Evolutionary conservation across 2,888 invertebrate species (phyloP), one percentile per base, ranked within the genome.

Genomic region (Drosophila birchii): DNA sequence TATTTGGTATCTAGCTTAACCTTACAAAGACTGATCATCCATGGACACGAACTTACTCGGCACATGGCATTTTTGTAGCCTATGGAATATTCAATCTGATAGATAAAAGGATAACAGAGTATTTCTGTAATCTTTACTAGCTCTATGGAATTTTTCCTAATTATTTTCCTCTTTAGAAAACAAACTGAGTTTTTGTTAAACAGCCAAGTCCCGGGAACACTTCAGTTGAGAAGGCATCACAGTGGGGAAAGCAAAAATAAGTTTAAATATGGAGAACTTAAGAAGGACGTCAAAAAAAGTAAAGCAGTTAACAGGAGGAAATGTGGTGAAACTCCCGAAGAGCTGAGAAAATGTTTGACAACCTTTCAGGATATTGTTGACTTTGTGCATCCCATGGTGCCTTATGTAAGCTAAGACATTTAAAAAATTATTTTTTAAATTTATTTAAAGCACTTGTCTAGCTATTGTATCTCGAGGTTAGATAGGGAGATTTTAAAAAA

Each of bases 291-390:
- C 8, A 6, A 34, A 23, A 56, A 41, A 41, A 23, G 1, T 6
- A 60, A 7, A 1, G 6, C 9, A 16, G 34, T 51, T 11, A 20
- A 41, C 14, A 60, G 11, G n/a, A 23, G 32, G 14, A 32, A 56
- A 41, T 34, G 60, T n/a, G 29, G 18, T 11, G 7, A 60, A 23
- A 14, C 32, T 0, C 32, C 41, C 2, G 41, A 60, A 2, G 60
- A 60, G 14, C 23, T 56, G n/a, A 39, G 41, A 41, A 56, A 60
- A 23, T n/a, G 57, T 11, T 14, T 60, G 14, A 60, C 9, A 41
- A 56, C 60, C 4, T 2, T 55, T n/a, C 60, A 60, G 14, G 60
- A 60, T 32, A 32, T 60, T 14, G 9, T 60, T 20, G 60, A 60
- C 39, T 60, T 12, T 41, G 56, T 41, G 0, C 60, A 60, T 34